Evolutionary conservation across 1,140 invertebrate genomes (phyloP), one percentile per base, ranked within the genome.

Genomic region (Drosophila orosa): DNA sequence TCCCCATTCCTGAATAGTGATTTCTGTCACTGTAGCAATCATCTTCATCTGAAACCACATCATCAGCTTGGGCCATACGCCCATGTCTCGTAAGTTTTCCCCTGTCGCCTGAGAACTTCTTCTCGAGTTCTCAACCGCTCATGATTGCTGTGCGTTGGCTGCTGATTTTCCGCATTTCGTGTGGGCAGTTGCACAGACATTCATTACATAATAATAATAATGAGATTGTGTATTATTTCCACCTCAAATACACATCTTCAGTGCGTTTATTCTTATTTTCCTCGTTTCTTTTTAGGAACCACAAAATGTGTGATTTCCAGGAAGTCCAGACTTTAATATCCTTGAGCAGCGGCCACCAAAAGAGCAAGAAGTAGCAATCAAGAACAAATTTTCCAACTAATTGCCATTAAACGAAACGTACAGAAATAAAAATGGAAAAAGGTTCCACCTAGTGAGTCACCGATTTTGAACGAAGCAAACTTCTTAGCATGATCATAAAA

Each of bases 401-500:
- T 87, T 83, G 84, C 75, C 67, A 79, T 86, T 82, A 86, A 86
- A 74, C 37, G 31, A 73, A 73, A 44, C 37, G 54, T 27, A 22
- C 35, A 69, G 19, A 42, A 65, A 52, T 40, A 56, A 63, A 56
- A 55, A 22, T 22, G n/a, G 40, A 74, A 74, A 76, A 66, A 73
- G 72, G 65, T 67, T 58, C 50, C 48, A 55, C 17, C 47, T 8
- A 35, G 45, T 58, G 73, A 54, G 54, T 59, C 52, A 74, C 69
- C 39, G 29, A 35, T 39, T 52, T 50, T 31, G 48, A 35, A 78
- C 65, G 69, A 78, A 85, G 74, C 50, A 63, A 62, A 78, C 57
- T 69, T 83, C 76, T 87, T 87, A 87, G 83, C 83, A 77, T 77
- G 83, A 73, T 71, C 84, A 89, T 87, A 87, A 87, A 87, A 86